Conservation (phyloP, 2,797 vertebrate species). For the Crenichthys baileyi region DNA sequence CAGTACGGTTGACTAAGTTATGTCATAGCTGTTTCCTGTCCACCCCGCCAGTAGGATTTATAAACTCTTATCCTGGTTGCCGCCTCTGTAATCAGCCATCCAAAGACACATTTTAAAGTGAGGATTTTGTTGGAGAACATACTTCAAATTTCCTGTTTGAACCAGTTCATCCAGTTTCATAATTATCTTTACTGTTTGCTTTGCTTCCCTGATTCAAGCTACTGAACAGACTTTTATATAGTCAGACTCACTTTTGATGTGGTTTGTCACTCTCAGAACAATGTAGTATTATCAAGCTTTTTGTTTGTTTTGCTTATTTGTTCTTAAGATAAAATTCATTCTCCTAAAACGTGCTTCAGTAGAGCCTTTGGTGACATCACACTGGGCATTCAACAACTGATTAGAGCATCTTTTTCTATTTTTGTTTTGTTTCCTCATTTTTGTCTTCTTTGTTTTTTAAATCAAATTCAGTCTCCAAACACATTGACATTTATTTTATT, state of each 20-base stretch:
- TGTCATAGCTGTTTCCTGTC: neutral
- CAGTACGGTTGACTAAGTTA: neutral
- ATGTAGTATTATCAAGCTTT: neutral
- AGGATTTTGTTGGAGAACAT: fast-evolving
- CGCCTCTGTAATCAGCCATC: neutral
- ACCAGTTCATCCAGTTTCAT: constrained; percentile 24
- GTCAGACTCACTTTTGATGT: neutral
- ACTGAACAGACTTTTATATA: neutral
- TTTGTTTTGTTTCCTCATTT: neutral
- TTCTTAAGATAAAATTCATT: neutral
- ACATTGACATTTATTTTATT: neutral
- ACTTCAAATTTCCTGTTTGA: neutral
- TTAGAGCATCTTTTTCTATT: neutral
- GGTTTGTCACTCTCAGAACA: neutral
- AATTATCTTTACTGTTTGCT: neutral
- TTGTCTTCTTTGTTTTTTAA: neutral
- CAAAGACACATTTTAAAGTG: constrained; percentile 7
- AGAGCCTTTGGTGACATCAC: neutral
- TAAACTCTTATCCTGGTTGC: neutral
- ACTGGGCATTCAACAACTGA: neutral
- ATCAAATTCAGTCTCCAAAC: neutral
- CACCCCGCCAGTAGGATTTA: neutral
- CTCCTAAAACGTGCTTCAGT: neutral
- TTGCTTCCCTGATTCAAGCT: neutral
- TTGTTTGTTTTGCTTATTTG: neutral